Percentiles rank a stretch among this genome's conserved stretches.
These are phyloP conservation scores for Salvelinus sp. DNA, from an alignment of 2,113 vertebrate species.

Conservation along the genomic window DNA sequence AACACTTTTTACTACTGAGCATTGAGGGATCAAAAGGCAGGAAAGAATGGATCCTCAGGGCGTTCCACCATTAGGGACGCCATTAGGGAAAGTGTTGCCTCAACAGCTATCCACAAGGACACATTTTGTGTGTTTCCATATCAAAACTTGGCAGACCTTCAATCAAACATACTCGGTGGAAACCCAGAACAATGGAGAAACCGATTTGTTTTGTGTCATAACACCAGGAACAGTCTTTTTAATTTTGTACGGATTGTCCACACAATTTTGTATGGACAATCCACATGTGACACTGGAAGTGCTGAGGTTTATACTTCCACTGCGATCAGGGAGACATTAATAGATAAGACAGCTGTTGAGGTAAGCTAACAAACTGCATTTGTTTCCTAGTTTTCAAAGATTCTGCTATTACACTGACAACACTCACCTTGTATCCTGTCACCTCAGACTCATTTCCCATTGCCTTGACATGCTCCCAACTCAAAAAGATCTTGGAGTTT, in stretches of 20 bases:
- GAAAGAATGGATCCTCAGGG: neutral
- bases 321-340: slow-evolving; percentile 54
- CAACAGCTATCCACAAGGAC: neutral
- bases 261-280: slow-evolving; percentile 33
- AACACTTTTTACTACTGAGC: neutral
- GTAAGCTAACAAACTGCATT: slow-evolving; percentile 28
- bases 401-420: slow-evolving; percentile 40
- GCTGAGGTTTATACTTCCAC: slow-evolving; percentile 52
- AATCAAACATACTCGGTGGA: too few relatives aligned
- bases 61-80: too few relatives aligned
- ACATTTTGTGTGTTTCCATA: neutral
- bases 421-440: slow-evolving; percentile 87
- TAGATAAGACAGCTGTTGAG: slow-evolving; percentile 50
- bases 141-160: too few relatives aligned
- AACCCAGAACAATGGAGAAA: too few relatives aligned
- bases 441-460: slow-evolving; percentile 91
- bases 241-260: slow-evolving; percentile 54
- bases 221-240: slow-evolving; percentile 63
- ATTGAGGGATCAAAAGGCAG: neutral
- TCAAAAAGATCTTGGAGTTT: slow-evolving; percentile 87
- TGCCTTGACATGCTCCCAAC: slow-evolving; percentile 88
- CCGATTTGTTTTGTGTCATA: slow-evolving; percentile 40
- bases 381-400: slow-evolving; percentile 43
- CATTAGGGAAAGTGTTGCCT: neutral
- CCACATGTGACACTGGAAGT: slow-evolving; percentile 49